A percentile compares a stretch with the other conserved stretches of the same genome.
Evolutionary conservation across 92 coral and sea anemone species (phyloP).

Genomic region (Desmophyllum pertusum): DNA sequence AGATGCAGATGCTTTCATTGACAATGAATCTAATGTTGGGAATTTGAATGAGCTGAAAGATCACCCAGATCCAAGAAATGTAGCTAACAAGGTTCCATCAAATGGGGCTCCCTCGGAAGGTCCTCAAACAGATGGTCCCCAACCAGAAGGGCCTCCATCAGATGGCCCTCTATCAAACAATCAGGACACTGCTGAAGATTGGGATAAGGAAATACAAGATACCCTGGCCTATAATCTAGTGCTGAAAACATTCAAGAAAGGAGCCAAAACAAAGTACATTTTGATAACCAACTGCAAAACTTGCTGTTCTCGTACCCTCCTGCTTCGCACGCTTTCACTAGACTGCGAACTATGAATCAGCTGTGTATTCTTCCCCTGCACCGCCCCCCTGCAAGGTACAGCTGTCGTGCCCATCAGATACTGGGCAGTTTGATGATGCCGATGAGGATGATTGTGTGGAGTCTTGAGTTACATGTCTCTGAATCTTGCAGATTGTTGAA

Average conservation of each 20-base stretch:
- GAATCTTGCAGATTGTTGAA: background rate
- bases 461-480: background rate
- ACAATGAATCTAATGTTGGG: background rate
- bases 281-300: conserved; percentile 65
- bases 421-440: conserved; percentile 79
- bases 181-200: conserved; percentile 64
- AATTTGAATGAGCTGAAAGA: background rate
- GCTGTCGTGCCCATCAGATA: background rate
- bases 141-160: background rate
- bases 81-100: background rate
- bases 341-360: conserved; percentile 81
- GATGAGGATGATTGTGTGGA: conserved; percentile 34
- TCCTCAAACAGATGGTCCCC: background rate
- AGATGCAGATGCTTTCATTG: conserved; percentile 48
- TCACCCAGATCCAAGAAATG: background rate
- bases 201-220: conserved; percentile 82
- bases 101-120: background rate
- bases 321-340: conserved; percentile 78
- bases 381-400: background rate
- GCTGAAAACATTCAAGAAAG: conserved; percentile 29
- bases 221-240: conserved; percentile 33
- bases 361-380: conserved; percentile 34
- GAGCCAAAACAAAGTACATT: conserved; percentile 38
- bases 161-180: background rate
- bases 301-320: conserved; percentile 73